Conservation (phyloP, 2,888 invertebrate genomes). For the Pseudoips prasinana region DNA sequence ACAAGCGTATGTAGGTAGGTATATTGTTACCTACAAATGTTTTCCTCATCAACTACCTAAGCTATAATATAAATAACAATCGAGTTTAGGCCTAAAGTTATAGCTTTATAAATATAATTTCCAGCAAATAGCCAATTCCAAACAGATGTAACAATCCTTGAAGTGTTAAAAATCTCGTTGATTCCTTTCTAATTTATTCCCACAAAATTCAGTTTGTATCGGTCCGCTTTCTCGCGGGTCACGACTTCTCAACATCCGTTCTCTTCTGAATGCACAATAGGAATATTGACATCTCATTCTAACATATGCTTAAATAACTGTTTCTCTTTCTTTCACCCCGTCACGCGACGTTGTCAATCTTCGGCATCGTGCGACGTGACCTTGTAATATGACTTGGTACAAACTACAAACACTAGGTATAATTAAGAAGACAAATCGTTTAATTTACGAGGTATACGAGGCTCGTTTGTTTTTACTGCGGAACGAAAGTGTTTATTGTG, state of each 20-base stretch:
- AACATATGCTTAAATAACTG: conserved; percentile 12
- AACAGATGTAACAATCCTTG: conserved; percentile 10
- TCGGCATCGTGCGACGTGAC: conserved; percentile 56
- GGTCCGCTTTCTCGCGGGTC: conserved; percentile 74
- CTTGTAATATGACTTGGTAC: conserved; percentile 57
- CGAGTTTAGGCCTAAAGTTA: too few species aligned
- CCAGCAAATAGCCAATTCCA: too few species aligned
- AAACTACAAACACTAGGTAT: conserved; percentile 49
- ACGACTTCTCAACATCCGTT: conserved; percentile 75
- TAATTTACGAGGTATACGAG: conserved; percentile 30
- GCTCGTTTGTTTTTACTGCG: conserved; percentile 21
- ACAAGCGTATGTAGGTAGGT: too few species aligned
- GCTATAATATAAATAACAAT: too few species aligned
- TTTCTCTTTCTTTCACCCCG: conserved; percentile 38
- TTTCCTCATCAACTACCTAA: too few species aligned
- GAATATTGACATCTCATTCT: conserved; percentile 54
- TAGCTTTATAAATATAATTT: too few species aligned
- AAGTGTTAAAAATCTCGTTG: conserved; percentile 13
- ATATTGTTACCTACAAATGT: too few species aligned
- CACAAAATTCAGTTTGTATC: conserved; percentile 60
- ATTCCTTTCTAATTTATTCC: conserved; percentile 68
- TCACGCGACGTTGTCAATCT: conserved; percentile 66
- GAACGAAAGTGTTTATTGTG: conserved; percentile 19
- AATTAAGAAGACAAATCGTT: conserved; percentile 50
- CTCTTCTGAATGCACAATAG: conserved; percentile 72